Evolutionary conservation across 2,888 invertebrate genomes (phyloP).

Genomic region (Kuschelorhynchus macadamiae): DNA sequence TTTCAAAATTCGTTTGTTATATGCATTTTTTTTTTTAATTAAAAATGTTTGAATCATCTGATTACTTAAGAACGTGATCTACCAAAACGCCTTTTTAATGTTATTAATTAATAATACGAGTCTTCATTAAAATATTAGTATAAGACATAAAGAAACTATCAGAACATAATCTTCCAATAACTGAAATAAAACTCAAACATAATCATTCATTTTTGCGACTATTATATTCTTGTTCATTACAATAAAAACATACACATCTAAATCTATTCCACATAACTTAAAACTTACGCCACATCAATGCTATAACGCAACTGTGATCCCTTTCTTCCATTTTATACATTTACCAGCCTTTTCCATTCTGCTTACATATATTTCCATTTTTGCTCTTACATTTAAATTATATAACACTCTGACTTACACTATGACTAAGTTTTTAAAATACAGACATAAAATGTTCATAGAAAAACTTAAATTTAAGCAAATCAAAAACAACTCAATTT

Average conservation of each 20-base stretch:
- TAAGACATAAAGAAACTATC: too few relatives aligned
- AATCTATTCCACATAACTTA: constrained; percentile 15
- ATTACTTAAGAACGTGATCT: too few relatives aligned
- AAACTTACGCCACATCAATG: background rate
- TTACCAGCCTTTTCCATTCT: constrained; percentile 3
- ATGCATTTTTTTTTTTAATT: too few relatives aligned
- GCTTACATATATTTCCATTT: constrained; percentile 5
- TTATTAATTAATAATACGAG: too few relatives aligned
- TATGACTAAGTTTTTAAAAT: constrained; percentile 10
- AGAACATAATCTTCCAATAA: constrained; percentile 1
- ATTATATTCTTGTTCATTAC: constrained; percentile 19
- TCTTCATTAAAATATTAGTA: too few relatives aligned
- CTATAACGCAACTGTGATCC: constrained; percentile 7
- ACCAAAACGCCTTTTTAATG: too few relatives aligned
- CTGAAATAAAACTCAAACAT: constrained; percentile 27
- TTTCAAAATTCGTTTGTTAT: too few relatives aligned
- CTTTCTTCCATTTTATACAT: constrained; percentile 23
- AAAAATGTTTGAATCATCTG: too few relatives aligned
- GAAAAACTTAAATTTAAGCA: constrained; percentile 1
- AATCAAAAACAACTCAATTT: too few relatives aligned
- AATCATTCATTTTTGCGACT: constrained; percentile 15
- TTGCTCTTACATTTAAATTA: constrained; percentile 9
- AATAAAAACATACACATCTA: constrained; percentile 31
- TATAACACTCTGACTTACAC: constrained; percentile 1
- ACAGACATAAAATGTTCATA: constrained; percentile 8